Evolutionary conservation across 2,888 invertebrate genomes (phyloP).

Genomic region (Leuctra nigra): DNA sequence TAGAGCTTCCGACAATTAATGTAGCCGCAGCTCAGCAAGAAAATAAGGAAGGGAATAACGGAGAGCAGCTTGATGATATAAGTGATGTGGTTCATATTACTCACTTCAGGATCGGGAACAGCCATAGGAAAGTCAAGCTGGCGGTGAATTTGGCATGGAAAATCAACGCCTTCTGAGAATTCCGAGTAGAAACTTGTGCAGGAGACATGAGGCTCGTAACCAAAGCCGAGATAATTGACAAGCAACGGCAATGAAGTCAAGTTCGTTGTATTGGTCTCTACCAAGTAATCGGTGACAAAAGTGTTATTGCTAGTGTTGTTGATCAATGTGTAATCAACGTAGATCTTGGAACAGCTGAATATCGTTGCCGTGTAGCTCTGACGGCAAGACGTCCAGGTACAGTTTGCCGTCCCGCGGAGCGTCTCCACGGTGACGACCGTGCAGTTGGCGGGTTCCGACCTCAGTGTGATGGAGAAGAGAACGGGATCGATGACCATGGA

Average conservation of each 20-base stretch:
- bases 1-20: slow-evolving; percentile 22
- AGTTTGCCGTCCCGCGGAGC: slow-evolving; percentile 33
- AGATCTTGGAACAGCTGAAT: slow-evolving; percentile 34
- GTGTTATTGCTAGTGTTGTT: not conserved
- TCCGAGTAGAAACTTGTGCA: slow-evolving; percentile 27
- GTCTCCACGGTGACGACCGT: slow-evolving; percentile 19
- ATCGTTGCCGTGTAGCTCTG: slow-evolving; percentile 36
- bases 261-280: not conserved
- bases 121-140: slow-evolving; percentile 23
- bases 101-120: slow-evolving; percentile 24
- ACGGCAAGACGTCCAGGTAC: slow-evolving; percentile 37
- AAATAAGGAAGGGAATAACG: slow-evolving; percentile 25
- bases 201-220: slow-evolving; percentile 28
- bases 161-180: slow-evolving; percentile 24
- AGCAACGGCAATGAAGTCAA: slow-evolving; percentile 20
- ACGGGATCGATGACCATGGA: slow-evolving; percentile 34
- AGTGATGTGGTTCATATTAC: not conserved
- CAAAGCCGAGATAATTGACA: slow-evolving; percentile 29
- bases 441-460: slow-evolving; percentile 29
- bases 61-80: slow-evolving; percentile 5
- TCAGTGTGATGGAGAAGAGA: slow-evolving; percentile 32
- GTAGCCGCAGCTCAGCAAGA: slow-evolving; percentile 20
- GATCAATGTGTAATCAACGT: slow-evolving; percentile 21
- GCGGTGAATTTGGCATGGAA: slow-evolving; percentile 26
- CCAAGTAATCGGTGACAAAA: too few relatives aligned